Evolutionary conservation across 2,888 invertebrate genomes (phyloP), one percentile per base, ranked within the genome.

Genomic region (Myathropa florea): DNA sequence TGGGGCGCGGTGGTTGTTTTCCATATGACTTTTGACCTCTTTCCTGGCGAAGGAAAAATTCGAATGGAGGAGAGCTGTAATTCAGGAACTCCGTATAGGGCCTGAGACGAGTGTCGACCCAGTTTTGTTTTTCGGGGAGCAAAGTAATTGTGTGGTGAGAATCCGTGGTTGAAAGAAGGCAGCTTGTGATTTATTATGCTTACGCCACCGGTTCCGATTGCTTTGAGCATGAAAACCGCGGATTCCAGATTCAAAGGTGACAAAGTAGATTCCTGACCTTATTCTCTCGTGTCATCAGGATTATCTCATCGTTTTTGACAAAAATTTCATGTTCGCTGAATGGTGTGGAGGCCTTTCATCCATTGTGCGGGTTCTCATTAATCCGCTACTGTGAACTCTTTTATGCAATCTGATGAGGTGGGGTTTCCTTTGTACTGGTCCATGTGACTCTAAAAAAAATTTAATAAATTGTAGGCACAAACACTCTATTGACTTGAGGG

Each of bases 11-110:
- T 30, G 33, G 53, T 63, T 73, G 21, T 53, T 46, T 24, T 73
- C 23, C 39, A 36, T 33, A 39, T 14, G 55, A 55, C 59, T 77
- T 67, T 78, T 78, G 72, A 63, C 57, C 68, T 67, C 65, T 67
- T 64, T 60, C 4, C 23, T 24, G 30, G 60, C 3, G n/a, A 57
- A 26, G 30, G 10, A 24, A 55, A 75, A 36, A n/a, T 57, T 68
- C 7, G 28, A 26, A 36, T 12, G 18, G 39, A 21, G 39, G 26
- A 33, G n/a, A 61, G 30, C 39, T 24, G 36, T 57, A 64, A 33
- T 24, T 57, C 64, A 57, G 46, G 46, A 46, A 1, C 46, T 46
- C 39, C 39, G 39, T 39, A 2, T 4, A 10, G 4, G 3, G 39
- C 14, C 39, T 39, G 4, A 6, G 18, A 18, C 46, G 46, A 46